A percentile compares a stretch with the other conserved stretches of the same genome.
Evolutionary conservation across 2,797 vertebrate species (phyloP).

Genomic region (Dendrocincla fuliginosa): DNA sequence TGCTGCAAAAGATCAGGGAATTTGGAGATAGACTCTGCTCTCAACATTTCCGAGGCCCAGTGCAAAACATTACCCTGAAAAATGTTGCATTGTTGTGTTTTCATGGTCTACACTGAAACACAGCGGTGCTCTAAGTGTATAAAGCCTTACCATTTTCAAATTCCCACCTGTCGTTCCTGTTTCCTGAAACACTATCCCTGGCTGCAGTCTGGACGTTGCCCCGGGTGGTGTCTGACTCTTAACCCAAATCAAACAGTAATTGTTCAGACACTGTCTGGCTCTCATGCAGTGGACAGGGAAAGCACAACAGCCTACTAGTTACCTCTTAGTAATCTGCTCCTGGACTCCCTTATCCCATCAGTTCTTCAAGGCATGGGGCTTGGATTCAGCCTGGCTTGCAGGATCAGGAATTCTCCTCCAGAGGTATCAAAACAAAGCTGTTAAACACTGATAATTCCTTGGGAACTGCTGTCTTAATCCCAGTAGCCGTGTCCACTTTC

Average conservation of each 20-base stretch:
- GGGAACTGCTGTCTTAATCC: neutral
- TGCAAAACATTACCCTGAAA: neutral
- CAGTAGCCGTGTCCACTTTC: neutral
- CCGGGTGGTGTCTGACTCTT: conserved; percentile 64
- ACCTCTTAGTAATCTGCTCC: neutral
- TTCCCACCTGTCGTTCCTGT: conserved; percentile 31
- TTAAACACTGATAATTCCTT: neutral
- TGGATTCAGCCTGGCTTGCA: neutral
- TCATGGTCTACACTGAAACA: neutral
- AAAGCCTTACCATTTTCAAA: neutral
- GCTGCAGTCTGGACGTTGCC: neutral
- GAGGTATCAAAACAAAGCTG: neutral
- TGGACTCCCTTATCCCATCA: fast-evolving
- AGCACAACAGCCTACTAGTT: neutral
- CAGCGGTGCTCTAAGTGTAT: neutral
- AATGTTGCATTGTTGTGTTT: neutral
- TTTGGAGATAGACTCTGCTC: neutral
- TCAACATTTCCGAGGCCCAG: fast-evolving
- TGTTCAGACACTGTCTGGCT: conserved; percentile 36
- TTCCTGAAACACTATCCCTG: conserved; percentile 15
- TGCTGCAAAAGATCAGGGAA: fast-evolving
- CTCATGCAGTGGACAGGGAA: neutral
- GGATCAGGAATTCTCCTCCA: neutral
- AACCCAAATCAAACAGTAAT: conserved; percentile 51
- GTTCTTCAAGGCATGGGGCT: neutral